Base-by-base conservation (phyloP, 1,140 invertebrate species). In the Lepidurus couesii region DNA sequence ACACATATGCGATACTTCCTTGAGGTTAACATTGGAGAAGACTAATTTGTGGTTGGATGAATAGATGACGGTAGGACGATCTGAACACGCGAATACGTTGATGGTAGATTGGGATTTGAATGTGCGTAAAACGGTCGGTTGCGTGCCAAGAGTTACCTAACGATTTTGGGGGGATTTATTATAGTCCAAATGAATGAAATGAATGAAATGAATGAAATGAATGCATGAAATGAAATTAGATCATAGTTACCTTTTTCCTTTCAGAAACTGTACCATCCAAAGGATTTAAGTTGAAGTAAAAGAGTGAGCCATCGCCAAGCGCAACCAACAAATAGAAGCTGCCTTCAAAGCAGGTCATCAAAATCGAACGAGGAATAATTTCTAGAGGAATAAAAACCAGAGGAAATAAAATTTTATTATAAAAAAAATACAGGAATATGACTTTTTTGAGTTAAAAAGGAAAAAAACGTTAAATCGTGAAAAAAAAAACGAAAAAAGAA, bases 1-100 rank as follows among this genome's bases (percentile, higher is more conserved):
- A 86, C 97, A 99, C 96, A 99, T 99, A 83, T 98, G 95, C 83
- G 95, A 96, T 0, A 99, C 97, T 86, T 99, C 95, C 84, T 96
- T 96, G 11, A 99, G 87, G 86, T 99, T 99, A 1, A 99, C 98
- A 88, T 99, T 99, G 34, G 97, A 98, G 86, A 99, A 99, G 0
- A 99, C 96, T 5, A 99, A 88, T 86, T 99, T 99, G 84, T 98
- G 95, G 87, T 99, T 99, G 9, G 95, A 98, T 9, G 96, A 98
- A 87, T 99, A 99, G 81, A 99, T 98, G 2, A 99, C 97, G 0
- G 97, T 98, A 0, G 98, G 98, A 75, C 97, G 89, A 86, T 99
- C 97, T 0, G 96, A 98, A 84, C 98, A 99, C 11, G 97, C 98
- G 87, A 99, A 99, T 5, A 99, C 96, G 87, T 98, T 99, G 16